Conservation (phyloP, 2,797 vertebrate species). For the Dallia pectoralis region DNA sequence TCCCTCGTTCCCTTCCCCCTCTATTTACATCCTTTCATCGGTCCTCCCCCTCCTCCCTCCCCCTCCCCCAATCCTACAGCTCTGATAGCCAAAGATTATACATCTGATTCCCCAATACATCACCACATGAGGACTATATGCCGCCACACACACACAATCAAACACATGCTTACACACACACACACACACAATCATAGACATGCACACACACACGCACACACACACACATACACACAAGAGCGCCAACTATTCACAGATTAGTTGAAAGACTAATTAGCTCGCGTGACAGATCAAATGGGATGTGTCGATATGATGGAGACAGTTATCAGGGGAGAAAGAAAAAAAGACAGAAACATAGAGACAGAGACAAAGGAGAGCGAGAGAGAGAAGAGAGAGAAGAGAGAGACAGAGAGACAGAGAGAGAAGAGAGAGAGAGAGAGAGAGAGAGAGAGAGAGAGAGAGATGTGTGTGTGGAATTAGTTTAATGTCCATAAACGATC, state of each 20-base stretch:
- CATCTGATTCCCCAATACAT: conserved; percentile 55
- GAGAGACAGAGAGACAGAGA: background rate
- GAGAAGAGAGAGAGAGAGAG: background rate
- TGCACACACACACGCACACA: conserved; percentile 4
- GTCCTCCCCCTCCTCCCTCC: conserved; percentile 5
- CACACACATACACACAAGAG: background rate
- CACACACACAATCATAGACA: background rate
- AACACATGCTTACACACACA: background rate
- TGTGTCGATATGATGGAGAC: conserved; percentile 3
- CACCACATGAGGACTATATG: conserved; percentile 44
- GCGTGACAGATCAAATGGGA: conserved; percentile 62
- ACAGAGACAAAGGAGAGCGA: background rate
- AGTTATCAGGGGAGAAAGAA: background rate
- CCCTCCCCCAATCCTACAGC: conserved; percentile 46
- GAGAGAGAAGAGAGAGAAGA: background rate
- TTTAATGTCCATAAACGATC: too few relatives aligned
- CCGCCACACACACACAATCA: conserved; percentile 19
- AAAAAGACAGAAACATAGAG: too few relatives aligned
- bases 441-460: background rate
- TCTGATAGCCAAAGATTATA: conserved; percentile 68
- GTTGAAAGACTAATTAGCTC: conserved; percentile 71
- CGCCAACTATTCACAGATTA: conserved; percentile 63
- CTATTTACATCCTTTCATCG: conserved; percentile 31
- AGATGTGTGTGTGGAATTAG: background rate
- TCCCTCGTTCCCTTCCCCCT: conserved; percentile 30